phyloP scores from a whole-genome alignment of 2,888 invertebrate genomes.

The Drosophila recens region DNA sequence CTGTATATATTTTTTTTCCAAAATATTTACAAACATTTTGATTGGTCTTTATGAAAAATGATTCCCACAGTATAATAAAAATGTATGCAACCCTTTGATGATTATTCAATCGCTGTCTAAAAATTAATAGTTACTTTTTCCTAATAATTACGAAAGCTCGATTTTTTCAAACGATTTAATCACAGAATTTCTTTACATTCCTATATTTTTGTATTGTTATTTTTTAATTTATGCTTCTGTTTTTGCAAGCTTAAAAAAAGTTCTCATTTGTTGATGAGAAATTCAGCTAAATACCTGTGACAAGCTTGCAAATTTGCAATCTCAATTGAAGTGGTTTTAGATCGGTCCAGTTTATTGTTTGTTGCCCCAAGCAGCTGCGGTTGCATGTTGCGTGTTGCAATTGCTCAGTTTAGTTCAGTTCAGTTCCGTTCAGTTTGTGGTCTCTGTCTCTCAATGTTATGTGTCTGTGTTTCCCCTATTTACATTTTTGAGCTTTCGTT shows the following conservation, averaged over 20 bases:
- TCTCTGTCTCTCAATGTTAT: conserved; percentile 25
- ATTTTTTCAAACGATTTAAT: too few relatives aligned
- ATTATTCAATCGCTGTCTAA: too few relatives aligned
- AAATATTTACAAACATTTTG: too few relatives aligned
- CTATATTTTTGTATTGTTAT: too few relatives aligned
- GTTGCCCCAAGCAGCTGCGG: not conserved
- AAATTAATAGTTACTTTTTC: too few relatives aligned
- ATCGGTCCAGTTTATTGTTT: conserved; percentile 1
- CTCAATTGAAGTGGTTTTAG: not conserved
- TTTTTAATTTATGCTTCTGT: not conserved
- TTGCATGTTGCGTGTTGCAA: conserved; percentile 48
- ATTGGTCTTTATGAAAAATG: too few relatives aligned
- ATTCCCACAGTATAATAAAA: too few relatives aligned
- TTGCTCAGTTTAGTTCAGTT: conserved; percentile 21
- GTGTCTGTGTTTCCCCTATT: conserved; percentile 23
- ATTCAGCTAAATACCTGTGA: not conserved
- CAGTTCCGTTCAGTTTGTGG: conserved; percentile 37
- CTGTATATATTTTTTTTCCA: too few relatives aligned
- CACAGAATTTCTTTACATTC: too few relatives aligned
- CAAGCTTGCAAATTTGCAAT: not conserved
- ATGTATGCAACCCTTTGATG: too few relatives aligned
- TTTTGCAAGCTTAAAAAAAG: not conserved
- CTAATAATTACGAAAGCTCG: too few relatives aligned
- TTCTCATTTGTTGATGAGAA: not conserved
- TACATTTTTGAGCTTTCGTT: conserved; percentile 53